A percentile compares a stretch with the other conserved stretches of the same genome.
Evolutionary conservation across 2,113 vertebrate genomes (phyloP).

Genomic region (Gnathonemus echidnorhynchus): DNA sequence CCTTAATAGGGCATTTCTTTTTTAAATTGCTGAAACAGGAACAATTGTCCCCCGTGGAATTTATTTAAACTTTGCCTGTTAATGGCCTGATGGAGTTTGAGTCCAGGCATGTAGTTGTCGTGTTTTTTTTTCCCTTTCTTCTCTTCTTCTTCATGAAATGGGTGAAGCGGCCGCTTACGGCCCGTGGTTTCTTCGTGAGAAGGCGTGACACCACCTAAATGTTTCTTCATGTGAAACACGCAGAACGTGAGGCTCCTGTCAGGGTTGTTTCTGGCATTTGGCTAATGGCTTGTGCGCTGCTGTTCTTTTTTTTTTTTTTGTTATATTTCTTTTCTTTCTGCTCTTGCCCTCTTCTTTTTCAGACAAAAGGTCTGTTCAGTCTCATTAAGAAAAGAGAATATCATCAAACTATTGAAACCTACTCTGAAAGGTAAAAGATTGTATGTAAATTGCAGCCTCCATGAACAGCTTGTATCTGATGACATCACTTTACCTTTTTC

Average conservation of each 20-base stretch:
- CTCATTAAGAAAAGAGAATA: neutral
- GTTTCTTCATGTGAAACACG: conserved; percentile 97
- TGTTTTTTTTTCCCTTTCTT: neutral
- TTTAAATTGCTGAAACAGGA: conserved; percentile 2
- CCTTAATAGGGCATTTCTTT: neutral
- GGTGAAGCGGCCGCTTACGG: conserved; percentile 69
- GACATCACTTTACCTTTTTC: neutral
- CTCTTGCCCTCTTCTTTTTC: neutral
- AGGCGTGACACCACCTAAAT: conserved; percentile 97
- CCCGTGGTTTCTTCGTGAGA: conserved; percentile 91
- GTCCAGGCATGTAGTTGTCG: neutral
- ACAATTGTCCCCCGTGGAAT: neutral
- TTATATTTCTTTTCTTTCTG: neutral
- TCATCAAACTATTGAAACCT: neutral
- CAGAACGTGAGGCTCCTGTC: conserved; percentile 88
- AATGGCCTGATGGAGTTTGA: neutral
- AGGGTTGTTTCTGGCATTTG: conserved; percentile 98
- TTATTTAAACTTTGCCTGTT: neutral
- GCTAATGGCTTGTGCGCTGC: conserved; percentile 81
- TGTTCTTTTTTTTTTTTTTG: conserved; percentile 27
- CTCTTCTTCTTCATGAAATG: conserved; percentile 85
- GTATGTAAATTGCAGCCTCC: neutral
- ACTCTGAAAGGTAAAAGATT: neutral
- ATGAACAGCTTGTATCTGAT: neutral
- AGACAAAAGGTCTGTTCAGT: neutral